These are phyloP conservation scores for Otocyon megalotis DNA, from an alignment of 2,113 vertebrate genomes.

Conservation along the genomic window DNA sequence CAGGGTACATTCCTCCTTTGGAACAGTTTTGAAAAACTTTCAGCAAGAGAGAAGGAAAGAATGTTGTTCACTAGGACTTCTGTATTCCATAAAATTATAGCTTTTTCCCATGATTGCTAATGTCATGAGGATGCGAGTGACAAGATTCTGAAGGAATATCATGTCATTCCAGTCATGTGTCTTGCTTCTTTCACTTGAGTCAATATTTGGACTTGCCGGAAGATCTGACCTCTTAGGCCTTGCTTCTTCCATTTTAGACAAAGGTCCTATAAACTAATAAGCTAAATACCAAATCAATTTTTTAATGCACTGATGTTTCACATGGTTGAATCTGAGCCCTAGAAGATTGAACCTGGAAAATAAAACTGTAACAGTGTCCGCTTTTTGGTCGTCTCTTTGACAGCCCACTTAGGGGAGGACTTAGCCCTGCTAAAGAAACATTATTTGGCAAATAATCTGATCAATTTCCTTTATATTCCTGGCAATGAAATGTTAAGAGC, in stretches of 20 bases:
- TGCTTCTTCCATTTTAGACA: constrained; percentile 40
- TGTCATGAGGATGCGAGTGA: not conserved
- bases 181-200: constrained; percentile 37
- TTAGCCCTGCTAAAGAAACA: constrained; percentile 52
- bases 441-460: constrained; percentile 81
- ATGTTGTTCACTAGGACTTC: not conserved
- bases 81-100: not conserved
- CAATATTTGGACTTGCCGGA: constrained; percentile 58
- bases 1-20: not conserved
- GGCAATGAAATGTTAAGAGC: constrained; percentile 82
- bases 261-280: constrained; percentile 60
- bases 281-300: constrained; percentile 19
- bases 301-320: constrained; percentile 58
- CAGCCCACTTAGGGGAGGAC: constrained; percentile 62
- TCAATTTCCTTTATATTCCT: constrained; percentile 82
- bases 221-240: not conserved
- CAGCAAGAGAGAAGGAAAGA: not conserved
- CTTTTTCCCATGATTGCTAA: not conserved
- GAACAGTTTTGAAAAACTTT: constrained; percentile 4
- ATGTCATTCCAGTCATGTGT: not conserved
- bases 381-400: constrained; percentile 39
- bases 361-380: constrained; percentile 23
- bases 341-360: constrained; percentile 56
- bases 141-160: not conserved
- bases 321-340: constrained; percentile 51